phyloP scores from a whole-genome alignment of 2,113 vertebrate species.

The Rattus norvegicus region DNA sequence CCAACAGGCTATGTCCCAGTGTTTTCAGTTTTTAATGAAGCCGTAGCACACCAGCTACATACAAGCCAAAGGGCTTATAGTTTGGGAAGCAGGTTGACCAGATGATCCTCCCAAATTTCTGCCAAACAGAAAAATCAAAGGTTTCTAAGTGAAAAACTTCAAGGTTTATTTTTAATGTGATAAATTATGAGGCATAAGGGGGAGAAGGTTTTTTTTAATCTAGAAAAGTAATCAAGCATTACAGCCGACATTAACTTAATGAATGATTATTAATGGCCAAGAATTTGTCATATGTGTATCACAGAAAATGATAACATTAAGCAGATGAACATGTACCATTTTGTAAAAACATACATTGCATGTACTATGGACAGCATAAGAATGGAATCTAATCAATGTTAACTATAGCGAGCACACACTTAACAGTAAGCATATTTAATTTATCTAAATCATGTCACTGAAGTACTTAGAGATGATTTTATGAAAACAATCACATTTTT shows the following conservation, averaged over 20 bases:
- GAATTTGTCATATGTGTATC: neutral
- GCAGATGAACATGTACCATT: slow-evolving; percentile 1
- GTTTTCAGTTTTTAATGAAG: neutral
- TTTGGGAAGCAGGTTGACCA: neutral
- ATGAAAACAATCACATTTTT: neutral
- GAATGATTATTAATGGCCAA: neutral
- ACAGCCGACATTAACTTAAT: slow-evolving; percentile 1
- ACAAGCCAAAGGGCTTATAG: neutral
- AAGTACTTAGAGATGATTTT: slow-evolving; percentile 46
- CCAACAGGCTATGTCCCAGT: neutral
- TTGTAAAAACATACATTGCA: slow-evolving; percentile 14
- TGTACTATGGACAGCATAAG: neutral
- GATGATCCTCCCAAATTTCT: neutral
- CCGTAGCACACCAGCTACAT: neutral
- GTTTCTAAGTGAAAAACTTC: neutral
- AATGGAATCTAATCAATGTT: slow-evolving; percentile 18
- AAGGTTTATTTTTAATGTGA: neutral
- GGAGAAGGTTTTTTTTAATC: neutral
- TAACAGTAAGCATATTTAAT: slow-evolving; percentile 19
- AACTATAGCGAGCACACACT: neutral
- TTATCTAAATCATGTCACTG: neutral
- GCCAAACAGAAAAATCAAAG: slow-evolving; percentile 11
- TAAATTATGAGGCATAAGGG: slow-evolving; percentile 8
- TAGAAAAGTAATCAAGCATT: neutral
- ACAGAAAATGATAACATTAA: neutral